Evolutionary conservation across 2,797 vertebrate species (phyloP), one percentile per base, ranked within the genome.

Genomic region (Spea hammondii): DNA sequence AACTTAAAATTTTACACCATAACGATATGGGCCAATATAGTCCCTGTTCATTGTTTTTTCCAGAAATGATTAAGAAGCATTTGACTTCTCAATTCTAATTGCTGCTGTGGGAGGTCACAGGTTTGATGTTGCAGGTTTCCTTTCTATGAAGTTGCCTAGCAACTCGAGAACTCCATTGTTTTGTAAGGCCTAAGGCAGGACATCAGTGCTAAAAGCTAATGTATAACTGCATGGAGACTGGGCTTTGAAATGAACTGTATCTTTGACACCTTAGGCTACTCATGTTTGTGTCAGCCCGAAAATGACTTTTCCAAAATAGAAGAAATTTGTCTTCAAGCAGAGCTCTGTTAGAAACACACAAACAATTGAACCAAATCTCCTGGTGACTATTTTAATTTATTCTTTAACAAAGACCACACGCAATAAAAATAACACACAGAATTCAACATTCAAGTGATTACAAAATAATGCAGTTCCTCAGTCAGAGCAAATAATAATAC

Each of bases 201-300:
- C 74, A 72, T 72, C 68, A 69, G 47, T 72, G 69, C 65, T 76
- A 76, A 68, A 68, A 76, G 69, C 47, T 80, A 77, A 81, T 81
- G 60, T 62, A 76, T 67, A 77, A 72, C 69, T 77, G 64, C 69
- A 77, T 72, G 64, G 79, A 77, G 79, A 77, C 79, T 65, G 76
- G 79, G 54, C 62, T 81, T 72, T 77, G 17, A 72, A 77, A 81
- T 81, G 62, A 77, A 81, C 79, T 77, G 79, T 81, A 68, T 76
- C 79, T 77, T 62, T 65, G 45, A 4, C 67, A 72, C 79, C 74
- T 76, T 64, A 77, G 79, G 74, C 74, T 72, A 77, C 69, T 77
- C 11, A 48, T 54, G 49, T 72, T 67, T 76, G 59, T 81, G 64
- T 76, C 64, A 72, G 54, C 2, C 13, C 62, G 53, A 51, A 72